phyloP scores from a whole-genome alignment of 1,140 invertebrate genomes.

The Drosophila repletoides region DNA sequence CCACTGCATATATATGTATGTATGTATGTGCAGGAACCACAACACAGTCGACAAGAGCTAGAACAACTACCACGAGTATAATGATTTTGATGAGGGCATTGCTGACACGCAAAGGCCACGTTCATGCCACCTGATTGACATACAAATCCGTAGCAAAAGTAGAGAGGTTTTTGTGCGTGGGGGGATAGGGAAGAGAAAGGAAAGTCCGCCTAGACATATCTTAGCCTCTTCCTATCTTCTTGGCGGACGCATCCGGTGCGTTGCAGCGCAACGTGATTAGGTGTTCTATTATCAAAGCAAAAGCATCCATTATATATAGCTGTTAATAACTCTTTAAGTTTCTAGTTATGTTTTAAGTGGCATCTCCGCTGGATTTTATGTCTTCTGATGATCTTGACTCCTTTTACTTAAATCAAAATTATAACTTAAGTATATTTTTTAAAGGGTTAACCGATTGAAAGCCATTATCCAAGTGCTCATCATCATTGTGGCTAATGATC shows the following conservation, averaged over 20 bases:
- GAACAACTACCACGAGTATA: too few relatives aligned
- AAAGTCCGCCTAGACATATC: not conserved
- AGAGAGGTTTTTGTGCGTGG: not conserved
- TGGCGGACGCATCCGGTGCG: conserved; percentile 19
- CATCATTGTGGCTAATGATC: not conserved
- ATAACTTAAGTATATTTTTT: conserved; percentile 5
- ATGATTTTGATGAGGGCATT: conserved; percentile 38
- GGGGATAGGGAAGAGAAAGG: not conserved
- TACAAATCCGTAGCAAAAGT: conserved; percentile 49
- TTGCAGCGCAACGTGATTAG: conserved; percentile 18
- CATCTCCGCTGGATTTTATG: too few relatives aligned
- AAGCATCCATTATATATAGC: conserved; percentile 5
- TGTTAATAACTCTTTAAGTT: conserved; percentile 58
- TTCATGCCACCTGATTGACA: conserved; percentile 65
- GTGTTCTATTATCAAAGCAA: not conserved
- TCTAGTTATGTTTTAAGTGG: conserved; percentile 37
- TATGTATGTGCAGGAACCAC: too few relatives aligned
- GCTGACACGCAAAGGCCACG: conserved; percentile 64
- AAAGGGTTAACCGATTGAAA: not conserved
- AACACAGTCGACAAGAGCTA: too few relatives aligned
- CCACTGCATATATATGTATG: too few relatives aligned
- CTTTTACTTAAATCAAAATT: conserved; percentile 26
- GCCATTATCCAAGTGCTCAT: conserved; percentile 16
- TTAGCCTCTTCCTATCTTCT: not conserved
- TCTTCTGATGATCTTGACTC: too few relatives aligned